Evolutionary conservation across 2,888 invertebrate species (phyloP).

Genomic region (Lypha dubia): DNA sequence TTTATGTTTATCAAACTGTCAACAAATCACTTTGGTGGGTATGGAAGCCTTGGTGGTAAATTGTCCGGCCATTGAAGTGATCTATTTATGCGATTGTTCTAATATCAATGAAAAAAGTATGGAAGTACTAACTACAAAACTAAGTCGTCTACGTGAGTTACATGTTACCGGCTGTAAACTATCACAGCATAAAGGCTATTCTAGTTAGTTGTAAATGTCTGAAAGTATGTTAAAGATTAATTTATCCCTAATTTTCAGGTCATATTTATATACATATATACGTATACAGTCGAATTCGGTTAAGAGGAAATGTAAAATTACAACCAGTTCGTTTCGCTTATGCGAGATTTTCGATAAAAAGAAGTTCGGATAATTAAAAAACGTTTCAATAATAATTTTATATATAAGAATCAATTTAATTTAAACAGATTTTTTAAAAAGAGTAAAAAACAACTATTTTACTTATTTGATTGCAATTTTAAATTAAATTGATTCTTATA

Average conservation of each 20-base stretch:
- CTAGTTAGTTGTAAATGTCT: conserved; percentile 84
- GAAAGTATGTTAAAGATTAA: conserved; percentile 74
- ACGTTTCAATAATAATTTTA: too few relatives aligned
- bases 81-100: conserved; percentile 88
- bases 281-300: too few relatives aligned
- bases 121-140: conserved; percentile 83
- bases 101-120: conserved; percentile 88
- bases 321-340: too few relatives aligned
- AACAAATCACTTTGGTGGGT: conserved; percentile 88
- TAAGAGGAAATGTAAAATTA: too few relatives aligned
- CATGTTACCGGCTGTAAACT: conserved; percentile 85
- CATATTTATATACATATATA: too few relatives aligned
- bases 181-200: conserved; percentile 84
- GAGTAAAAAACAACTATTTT: too few relatives aligned
- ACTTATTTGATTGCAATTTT: too few relatives aligned
- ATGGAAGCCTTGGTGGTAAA: conserved; percentile 86
- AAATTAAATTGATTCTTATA: too few relatives aligned
- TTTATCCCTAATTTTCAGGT: neutral
- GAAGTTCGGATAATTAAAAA: too few relatives aligned
- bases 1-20: conserved; percentile 87
- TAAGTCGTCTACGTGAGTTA: conserved; percentile 80
- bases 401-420: too few relatives aligned
- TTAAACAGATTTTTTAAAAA: too few relatives aligned
- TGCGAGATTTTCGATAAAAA: too few relatives aligned
- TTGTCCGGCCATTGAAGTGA: conserved; percentile 88